These are phyloP conservation scores for Machimus rusticus DNA, from an alignment of 2,888 invertebrate species.

Conservation along the genomic window DNA sequence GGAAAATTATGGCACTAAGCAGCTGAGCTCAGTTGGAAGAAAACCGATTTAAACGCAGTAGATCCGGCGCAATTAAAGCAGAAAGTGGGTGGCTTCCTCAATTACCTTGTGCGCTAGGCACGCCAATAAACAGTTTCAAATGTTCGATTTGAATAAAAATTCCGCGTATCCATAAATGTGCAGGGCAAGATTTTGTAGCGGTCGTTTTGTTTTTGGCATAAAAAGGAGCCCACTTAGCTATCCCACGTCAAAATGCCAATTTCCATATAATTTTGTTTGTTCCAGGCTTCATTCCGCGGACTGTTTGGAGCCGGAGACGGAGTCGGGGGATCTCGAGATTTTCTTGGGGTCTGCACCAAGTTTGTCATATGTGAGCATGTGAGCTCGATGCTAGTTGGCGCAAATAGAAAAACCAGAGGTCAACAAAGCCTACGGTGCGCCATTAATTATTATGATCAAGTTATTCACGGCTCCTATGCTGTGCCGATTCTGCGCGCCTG, in stretches of 20 bases:
- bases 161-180: conserved; percentile 30
- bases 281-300: not conserved
- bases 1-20: not conserved
- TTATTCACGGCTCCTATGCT: conserved; percentile 16
- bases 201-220: not conserved
- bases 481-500: conserved; percentile 11
- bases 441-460: conserved; percentile 37
- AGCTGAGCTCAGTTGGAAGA: not conserved
- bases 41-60: conserved; percentile 11
- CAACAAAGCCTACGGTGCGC: conserved; percentile 34
- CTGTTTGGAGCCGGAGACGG: not conserved
- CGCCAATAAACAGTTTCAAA: conserved; percentile 3
- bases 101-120: conserved; percentile 21
- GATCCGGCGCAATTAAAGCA: conserved; percentile 22
- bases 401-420: conserved; percentile 35
- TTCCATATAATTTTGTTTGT: conserved; percentile 27
- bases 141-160: conserved; percentile 33
- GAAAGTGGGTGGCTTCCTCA: conserved; percentile 37
- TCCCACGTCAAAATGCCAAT: conserved; percentile 22
- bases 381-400: not conserved
- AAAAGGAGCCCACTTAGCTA: conserved; percentile 22
- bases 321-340: not conserved
- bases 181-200: conserved; percentile 1
- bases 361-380: conserved; percentile 28
- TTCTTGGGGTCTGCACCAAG: not conserved